These are phyloP conservation scores for Argentina silus DNA, from an alignment of 2,797 vertebrate species.

Conservation along the genomic window DNA sequence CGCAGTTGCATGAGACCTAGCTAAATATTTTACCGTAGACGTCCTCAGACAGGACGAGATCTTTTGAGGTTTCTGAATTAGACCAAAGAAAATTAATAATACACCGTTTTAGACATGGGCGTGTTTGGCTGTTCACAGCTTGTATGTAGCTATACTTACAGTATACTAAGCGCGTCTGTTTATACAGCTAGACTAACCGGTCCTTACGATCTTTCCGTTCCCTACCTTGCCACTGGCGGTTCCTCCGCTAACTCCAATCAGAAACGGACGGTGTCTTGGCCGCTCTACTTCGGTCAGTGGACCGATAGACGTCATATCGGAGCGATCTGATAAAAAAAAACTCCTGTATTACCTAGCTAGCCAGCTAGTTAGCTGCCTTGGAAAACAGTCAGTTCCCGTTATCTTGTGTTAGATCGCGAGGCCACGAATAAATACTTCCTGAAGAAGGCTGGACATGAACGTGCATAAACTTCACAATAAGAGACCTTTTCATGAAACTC, in stretches of 20 bases:
- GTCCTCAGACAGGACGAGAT: neutral
- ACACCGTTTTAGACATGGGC: neutral
- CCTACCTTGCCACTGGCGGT: constrained; percentile 94
- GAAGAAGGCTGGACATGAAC: neutral
- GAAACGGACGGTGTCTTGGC: constrained; percentile 83
- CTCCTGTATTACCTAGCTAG: neutral
- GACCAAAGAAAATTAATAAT: neutral
- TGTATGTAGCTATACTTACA: neutral
- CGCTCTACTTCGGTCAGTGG: constrained; percentile 73
- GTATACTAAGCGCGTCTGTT: neutral
- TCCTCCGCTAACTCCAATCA: constrained; percentile 93
- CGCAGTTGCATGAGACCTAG: no score
- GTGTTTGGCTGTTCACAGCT: neutral
- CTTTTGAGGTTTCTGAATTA: neutral
- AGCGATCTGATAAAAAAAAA: neutral
- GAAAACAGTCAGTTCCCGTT: neutral
- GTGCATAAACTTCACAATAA: neutral
- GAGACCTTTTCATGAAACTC: neutral
- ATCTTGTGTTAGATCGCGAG: neutral
- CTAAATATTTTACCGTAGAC: no score
- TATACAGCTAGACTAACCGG: neutral
- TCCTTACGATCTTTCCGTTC: neutral
- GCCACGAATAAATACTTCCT: neutral
- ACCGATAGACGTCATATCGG: constrained; percentile 60
- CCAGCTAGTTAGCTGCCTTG: neutral